phyloP scores from a whole-genome alignment of 2,113 vertebrate genomes.

The Lagopus leucura region DNA sequence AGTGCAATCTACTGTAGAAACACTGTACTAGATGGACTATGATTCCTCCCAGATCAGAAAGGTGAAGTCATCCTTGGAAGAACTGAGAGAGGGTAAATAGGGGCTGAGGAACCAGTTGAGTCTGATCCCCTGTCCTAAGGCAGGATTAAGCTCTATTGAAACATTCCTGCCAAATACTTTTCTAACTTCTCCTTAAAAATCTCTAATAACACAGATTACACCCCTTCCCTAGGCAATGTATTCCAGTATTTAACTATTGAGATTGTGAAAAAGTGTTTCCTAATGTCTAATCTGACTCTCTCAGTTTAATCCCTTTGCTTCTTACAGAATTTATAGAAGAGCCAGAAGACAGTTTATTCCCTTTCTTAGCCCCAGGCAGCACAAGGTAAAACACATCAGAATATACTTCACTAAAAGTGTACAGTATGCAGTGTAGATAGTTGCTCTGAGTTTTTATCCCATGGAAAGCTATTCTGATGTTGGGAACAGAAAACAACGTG shows the following conservation, averaged over 20 bases:
- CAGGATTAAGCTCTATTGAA: conserved; percentile 54
- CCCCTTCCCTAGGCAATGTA: conserved; percentile 66
- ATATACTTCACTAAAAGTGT: not conserved
- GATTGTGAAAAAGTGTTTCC: conserved; percentile 53
- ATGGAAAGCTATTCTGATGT: not conserved
- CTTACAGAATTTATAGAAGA: conserved; percentile 39
- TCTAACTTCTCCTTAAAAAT: conserved; percentile 39
- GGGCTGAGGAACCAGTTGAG: not conserved
- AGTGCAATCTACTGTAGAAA: not conserved
- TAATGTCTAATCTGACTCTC: conserved; percentile 47
- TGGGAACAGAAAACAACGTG: not conserved
- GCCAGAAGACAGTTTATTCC: conserved; percentile 34
- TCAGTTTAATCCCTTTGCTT: conserved; percentile 37
- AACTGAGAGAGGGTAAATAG: not conserved
- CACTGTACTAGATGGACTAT: not conserved
- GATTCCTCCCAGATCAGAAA: not conserved
- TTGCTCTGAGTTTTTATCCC: not conserved
- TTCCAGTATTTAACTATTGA: conserved; percentile 39
- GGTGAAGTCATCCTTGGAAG: conserved; percentile 61
- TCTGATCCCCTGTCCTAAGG: conserved; percentile 46
- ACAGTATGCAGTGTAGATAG: not conserved
- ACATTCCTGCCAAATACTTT: conserved; percentile 58
- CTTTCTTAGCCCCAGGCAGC: conserved; percentile 51
- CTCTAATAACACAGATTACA: conserved; percentile 54
- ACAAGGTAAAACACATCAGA: conserved; percentile 46